These are phyloP conservation scores for Hemibagrus guttatus DNA, from an alignment of 2,797 vertebrate species.

Conservation along the genomic window DNA sequence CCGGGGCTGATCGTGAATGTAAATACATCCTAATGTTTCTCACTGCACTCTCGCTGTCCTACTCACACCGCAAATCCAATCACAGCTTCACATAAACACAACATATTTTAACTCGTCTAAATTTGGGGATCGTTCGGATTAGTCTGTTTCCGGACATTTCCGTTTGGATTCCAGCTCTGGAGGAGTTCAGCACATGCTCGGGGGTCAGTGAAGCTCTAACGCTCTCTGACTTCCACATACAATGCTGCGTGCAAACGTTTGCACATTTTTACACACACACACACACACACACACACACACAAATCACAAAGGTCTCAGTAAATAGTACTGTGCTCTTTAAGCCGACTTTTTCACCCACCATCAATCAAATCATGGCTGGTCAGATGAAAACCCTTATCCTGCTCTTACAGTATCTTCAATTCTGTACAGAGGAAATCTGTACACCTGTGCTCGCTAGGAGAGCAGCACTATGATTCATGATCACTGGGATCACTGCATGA, in stretches of 20 bases:
- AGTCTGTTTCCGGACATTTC: slow-evolving; percentile 1
- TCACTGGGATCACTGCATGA: background rate
- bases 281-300: too few relatives aligned
- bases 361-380: background rate
- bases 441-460: background rate
- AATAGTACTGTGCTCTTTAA: background rate
- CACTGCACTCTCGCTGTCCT: slow-evolving; percentile 1
- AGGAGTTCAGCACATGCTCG: background rate
- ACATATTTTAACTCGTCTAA: background rate
- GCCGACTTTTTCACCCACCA: background rate
- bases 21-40: slow-evolving; percentile 26
- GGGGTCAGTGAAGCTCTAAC: background rate
- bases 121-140: background rate
- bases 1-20: slow-evolving; percentile 25
- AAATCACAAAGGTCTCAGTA: background rate
- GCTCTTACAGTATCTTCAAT: background rate
- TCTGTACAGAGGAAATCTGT: background rate
- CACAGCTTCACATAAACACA: slow-evolving; percentile 16
- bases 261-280: background rate
- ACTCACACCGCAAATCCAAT: slow-evolving; percentile 25
- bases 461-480: background rate
- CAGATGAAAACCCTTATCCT: background rate
- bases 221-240: background rate
- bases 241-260: background rate
- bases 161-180: background rate